Conservation (phyloP, 2,888 invertebrate species). For the Epistrophella euchroma region DNA sequence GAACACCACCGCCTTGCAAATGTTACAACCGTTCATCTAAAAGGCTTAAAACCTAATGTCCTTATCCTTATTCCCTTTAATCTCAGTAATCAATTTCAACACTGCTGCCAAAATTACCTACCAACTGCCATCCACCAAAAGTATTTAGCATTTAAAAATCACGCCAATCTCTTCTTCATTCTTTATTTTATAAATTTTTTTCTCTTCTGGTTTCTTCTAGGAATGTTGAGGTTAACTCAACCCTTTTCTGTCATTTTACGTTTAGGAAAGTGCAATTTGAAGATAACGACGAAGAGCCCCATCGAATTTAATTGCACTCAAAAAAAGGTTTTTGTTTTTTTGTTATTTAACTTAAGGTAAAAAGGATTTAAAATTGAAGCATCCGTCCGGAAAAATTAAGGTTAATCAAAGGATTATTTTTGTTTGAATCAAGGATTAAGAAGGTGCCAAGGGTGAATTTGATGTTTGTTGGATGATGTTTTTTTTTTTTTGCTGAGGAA, state of each 20-base stretch:
- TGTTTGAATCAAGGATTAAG: constrained; percentile 49
- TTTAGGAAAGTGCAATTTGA: constrained; percentile 61
- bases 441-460: constrained; percentile 69
- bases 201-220: not conserved
- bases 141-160: constrained; percentile 74
- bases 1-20: constrained; percentile 44
- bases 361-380: constrained; percentile 54
- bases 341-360: constrained; percentile 52
- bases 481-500: constrained; percentile 12
- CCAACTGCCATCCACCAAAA: constrained; percentile 54
- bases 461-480: constrained; percentile 35
- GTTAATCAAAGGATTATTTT: constrained; percentile 59
- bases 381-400: constrained; percentile 57
- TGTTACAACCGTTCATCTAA: constrained; percentile 44
- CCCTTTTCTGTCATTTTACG: constrained; percentile 36
- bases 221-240: constrained; percentile 55
- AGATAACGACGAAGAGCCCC: constrained; percentile 55
- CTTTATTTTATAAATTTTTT: not conserved
- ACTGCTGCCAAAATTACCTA: constrained; percentile 54
- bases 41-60: constrained; percentile 43
- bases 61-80: constrained; percentile 49
- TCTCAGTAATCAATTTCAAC: constrained; percentile 67
- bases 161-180: constrained; percentile 63
- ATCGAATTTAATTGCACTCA: constrained; percentile 68
- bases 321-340: constrained; percentile 24